phyloP scores from a whole-genome alignment of 2,888 invertebrate genomes.

The Dione juno region DNA sequence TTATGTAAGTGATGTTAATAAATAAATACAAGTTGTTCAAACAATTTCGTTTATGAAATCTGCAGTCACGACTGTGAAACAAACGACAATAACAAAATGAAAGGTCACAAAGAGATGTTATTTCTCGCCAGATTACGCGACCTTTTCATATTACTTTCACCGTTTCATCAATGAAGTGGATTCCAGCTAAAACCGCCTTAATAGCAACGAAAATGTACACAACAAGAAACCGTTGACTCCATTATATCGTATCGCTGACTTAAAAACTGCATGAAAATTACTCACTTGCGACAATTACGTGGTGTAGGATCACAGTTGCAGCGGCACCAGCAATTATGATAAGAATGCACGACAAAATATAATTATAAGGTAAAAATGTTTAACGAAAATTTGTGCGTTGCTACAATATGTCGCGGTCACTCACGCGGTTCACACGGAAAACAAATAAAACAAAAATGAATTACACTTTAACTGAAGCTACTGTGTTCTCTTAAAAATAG shows the following conservation, averaged over 20 bases:
- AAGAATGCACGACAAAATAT: slow-evolving; percentile 60
- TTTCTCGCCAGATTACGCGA: slow-evolving; percentile 28
- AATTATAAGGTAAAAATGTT: slow-evolving; percentile 61
- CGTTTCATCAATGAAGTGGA: slow-evolving; percentile 33
- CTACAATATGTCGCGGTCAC: slow-evolving; percentile 58
- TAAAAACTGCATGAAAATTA: slow-evolving; percentile 47
- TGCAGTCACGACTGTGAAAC: slow-evolving; percentile 27
- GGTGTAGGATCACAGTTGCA: slow-evolving; percentile 54
- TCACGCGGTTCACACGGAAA: slow-evolving; percentile 53
- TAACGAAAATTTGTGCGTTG: slow-evolving; percentile 54
- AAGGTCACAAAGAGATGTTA: slow-evolving; percentile 41
- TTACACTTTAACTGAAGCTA: slow-evolving; percentile 32
- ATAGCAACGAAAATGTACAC: slow-evolving; percentile 22
- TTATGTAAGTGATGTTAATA: slow-evolving; percentile 29
- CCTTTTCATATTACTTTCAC: slow-evolving; percentile 43
- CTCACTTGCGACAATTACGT: slow-evolving; percentile 64
- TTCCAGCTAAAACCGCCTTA: slow-evolving; percentile 9
- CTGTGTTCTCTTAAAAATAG: slow-evolving; percentile 11
- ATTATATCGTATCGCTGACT: slow-evolving; percentile 46
- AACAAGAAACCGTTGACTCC: slow-evolving; percentile 41
- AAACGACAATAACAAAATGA: slow-evolving; percentile 28
- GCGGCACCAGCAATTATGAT: slow-evolving; percentile 64
- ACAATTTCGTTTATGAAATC: slow-evolving; percentile 26
- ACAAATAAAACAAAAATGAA: slow-evolving; percentile 31
- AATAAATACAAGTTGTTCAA: slow-evolving; percentile 17